Evolutionary conservation across 37 sponge, comb jelly and placozoan genomes (phyloP).

Genomic region (Beroe ovata): DNA sequence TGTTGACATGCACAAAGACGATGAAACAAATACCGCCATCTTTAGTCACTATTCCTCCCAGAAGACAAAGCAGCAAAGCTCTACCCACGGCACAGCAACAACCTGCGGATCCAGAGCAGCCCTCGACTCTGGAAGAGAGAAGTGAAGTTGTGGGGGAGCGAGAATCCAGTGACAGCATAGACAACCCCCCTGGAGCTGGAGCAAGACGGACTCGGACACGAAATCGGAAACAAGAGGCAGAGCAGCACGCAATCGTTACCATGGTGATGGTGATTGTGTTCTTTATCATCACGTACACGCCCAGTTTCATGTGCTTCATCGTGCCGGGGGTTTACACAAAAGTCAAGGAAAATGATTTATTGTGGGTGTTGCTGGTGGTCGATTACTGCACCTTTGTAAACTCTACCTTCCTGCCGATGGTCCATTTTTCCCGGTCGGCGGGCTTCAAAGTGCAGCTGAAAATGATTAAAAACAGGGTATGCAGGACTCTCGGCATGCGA

Average conservation of each 20-base stretch:
- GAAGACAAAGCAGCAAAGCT: too few relatives aligned
- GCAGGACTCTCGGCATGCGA: not conserved
- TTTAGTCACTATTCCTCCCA: too few relatives aligned
- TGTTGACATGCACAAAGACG: too few relatives aligned
- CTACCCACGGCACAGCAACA: too few relatives aligned
- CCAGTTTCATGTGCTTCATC: constrained; percentile 61
- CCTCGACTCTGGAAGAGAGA: not conserved
- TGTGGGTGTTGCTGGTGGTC: constrained; percentile 27
- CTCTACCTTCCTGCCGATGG: constrained; percentile 67
- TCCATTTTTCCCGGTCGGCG: constrained; percentile 48
- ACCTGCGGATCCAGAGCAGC: too few relatives aligned
- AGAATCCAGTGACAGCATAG: not conserved
- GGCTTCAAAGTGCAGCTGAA: constrained; percentile 54
- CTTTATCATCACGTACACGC: constrained; percentile 55
- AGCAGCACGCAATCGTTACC: constrained; percentile 57
- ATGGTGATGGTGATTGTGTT: constrained; percentile 61
- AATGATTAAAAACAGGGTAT: not conserved
- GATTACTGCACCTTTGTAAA: constrained; percentile 44
- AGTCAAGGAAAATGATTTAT: not conserved
- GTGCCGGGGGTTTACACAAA: constrained; percentile 36
- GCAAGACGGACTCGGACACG: not conserved
- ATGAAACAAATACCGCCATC: too few relatives aligned
- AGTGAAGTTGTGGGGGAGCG: not conserved
- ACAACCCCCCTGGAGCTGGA: not conserved
- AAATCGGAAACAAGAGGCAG: constrained; percentile 15